These are phyloP conservation scores for Latheticus oryzae DNA, from an alignment of 2,888 invertebrate species.

Conservation along the genomic window DNA sequence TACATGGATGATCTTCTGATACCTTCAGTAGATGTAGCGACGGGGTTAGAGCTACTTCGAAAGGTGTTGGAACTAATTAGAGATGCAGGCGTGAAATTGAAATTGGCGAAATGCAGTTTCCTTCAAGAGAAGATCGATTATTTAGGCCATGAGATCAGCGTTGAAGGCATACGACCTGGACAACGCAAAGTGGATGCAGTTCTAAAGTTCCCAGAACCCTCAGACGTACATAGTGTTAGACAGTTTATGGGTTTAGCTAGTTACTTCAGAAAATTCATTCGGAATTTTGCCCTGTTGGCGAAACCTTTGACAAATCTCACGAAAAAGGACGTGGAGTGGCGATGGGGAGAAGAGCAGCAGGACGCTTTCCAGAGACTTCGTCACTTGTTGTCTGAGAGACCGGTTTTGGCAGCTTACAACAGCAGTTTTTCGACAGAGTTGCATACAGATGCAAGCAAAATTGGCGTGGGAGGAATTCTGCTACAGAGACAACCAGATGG, in stretches of 20 bases:
- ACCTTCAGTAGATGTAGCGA: constrained; percentile 29
- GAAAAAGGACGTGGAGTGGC: constrained; percentile 10
- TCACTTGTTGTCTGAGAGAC: constrained; percentile 8
- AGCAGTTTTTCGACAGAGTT: constrained; percentile 43
- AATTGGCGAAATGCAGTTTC: constrained; percentile 43
- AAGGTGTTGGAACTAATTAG: background rate
- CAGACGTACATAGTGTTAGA: constrained; percentile 20
- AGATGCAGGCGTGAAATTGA: constrained; percentile 30
- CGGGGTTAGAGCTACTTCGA: constrained; percentile 34
- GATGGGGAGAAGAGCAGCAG: constrained; percentile 22
- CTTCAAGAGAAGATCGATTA: constrained; percentile 35
- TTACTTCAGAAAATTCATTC: constrained; percentile 24
- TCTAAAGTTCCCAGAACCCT: constrained; percentile 34
- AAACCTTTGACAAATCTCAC: constrained; percentile 1
- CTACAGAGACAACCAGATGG: constrained; percentile 48
- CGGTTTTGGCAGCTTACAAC: constrained; percentile 26
- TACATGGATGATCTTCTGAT: constrained; percentile 44
- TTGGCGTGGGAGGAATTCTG: constrained; percentile 50
- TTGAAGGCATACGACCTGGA: constrained; percentile 30
- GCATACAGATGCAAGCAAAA: constrained; percentile 50
- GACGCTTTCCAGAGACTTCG: constrained; percentile 24
- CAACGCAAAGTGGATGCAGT: constrained; percentile 38
- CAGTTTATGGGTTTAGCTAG: constrained; percentile 21
- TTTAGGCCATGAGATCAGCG: constrained; percentile 4
- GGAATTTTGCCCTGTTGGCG: constrained; percentile 4